Percentiles rank a stretch among this genome's conserved stretches.
phyloP scores from a whole-genome alignment of 64 coral and sea anemone species.

The Dendrophyllia cribrosa region DNA sequence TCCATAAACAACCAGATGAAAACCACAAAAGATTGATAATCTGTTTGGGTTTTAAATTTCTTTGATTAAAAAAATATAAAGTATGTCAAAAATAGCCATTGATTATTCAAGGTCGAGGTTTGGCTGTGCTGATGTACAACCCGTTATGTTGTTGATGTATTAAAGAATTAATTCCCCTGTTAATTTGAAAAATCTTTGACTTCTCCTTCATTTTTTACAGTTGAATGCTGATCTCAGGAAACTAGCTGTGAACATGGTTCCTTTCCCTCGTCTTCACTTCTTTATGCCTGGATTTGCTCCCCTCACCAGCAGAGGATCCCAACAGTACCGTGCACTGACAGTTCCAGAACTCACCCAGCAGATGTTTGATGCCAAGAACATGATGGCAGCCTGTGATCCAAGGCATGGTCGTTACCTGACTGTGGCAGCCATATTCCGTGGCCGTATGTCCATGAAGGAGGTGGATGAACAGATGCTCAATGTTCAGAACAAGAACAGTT shows the following conservation, averaged over 20 bases:
- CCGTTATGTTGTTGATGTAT: too few species aligned
- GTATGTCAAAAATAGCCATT: too few species aligned
- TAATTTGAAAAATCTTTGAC: too few species aligned
- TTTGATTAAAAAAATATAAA: too few species aligned
- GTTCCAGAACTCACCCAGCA: conserved; percentile 75
- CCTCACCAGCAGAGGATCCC: conserved; percentile 73
- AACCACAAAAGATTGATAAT: too few species aligned
- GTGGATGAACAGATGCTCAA: conserved; percentile 74
- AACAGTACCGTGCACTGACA: conserved; percentile 68
- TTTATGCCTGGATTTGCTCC: conserved; percentile 82
- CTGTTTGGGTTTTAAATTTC: too few species aligned
- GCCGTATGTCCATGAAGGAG: conserved; percentile 82
- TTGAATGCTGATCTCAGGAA: conserved; percentile 72
- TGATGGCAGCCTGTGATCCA: conserved; percentile 81
- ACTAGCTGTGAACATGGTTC: conserved; percentile 74
- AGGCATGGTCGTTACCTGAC: conserved; percentile 71
- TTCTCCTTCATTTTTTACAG: neutral
- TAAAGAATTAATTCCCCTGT: too few species aligned
- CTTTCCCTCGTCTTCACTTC: conserved; percentile 80
- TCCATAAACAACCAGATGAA: too few species aligned
- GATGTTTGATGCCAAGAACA: conserved; percentile 86
- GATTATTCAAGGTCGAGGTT: too few species aligned
- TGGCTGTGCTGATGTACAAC: too few species aligned
- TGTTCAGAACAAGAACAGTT: conserved; percentile 75
- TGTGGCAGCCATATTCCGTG: conserved; percentile 73